phyloP scores from a whole-genome alignment of 2,113 vertebrate genomes.

The Gobio gobio region DNA sequence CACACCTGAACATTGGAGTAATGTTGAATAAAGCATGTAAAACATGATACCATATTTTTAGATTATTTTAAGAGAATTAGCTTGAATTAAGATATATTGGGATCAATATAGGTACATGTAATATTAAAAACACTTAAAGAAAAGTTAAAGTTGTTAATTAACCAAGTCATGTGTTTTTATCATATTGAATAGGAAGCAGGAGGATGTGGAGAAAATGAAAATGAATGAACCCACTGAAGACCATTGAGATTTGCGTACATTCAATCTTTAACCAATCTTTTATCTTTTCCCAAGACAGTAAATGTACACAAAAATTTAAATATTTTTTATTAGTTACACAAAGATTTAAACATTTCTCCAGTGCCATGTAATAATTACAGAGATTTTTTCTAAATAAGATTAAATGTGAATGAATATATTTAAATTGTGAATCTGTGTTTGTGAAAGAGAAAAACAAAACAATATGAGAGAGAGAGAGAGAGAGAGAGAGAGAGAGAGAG shows the following conservation, averaged over 20 bases:
- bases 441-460: neutral
- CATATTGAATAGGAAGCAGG: conserved; percentile 4
- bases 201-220: neutral
- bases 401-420: conserved; percentile 9
- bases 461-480: neutral
- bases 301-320: neutral
- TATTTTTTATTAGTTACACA: conserved; percentile 29
- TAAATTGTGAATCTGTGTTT: neutral
- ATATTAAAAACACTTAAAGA: neutral
- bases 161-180: neutral
- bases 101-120: neutral
- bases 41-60: too few species aligned
- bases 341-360: conserved; percentile 21
- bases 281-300: neutral
- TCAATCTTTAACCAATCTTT: neutral
- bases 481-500: neutral
- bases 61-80: too few species aligned
- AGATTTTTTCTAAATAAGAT: neutral
- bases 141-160: conserved; percentile 4
- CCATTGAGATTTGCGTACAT: neutral
- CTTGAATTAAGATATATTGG: neutral
- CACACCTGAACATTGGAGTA: neutral
- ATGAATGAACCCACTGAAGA: neutral
- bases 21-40: neutral
- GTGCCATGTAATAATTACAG: conserved; percentile 26